Evolutionary conservation across 2,888 invertebrate genomes (phyloP).

Genomic region (Acrobasis consociella): DNA sequence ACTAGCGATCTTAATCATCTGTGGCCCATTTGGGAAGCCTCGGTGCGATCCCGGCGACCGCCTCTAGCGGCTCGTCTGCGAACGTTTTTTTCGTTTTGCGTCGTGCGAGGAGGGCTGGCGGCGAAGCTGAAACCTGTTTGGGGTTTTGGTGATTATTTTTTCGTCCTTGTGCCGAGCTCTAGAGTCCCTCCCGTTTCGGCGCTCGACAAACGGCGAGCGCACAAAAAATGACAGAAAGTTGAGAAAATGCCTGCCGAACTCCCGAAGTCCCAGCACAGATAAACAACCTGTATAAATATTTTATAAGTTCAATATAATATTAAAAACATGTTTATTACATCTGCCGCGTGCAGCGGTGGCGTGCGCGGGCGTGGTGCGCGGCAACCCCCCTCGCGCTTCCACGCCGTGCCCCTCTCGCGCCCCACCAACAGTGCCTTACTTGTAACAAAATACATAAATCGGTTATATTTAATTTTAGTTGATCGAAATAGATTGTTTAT

Average conservation of each 20-base stretch:
- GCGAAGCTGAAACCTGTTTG: conserved; percentile 68
- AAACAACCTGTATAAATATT: conserved; percentile 62
- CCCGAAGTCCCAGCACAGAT: conserved; percentile 59
- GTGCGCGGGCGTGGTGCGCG: conserved; percentile 44
- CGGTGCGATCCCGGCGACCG: conserved; percentile 48
- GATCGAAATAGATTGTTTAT: conserved; percentile 80
- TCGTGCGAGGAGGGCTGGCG: conserved; percentile 66
- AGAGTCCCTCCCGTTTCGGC: conserved; percentile 51
- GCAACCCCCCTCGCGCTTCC: conserved; percentile 60
- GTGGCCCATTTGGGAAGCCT: conserved; percentile 60
- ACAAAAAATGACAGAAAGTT: conserved; percentile 61
- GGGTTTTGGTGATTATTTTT: conserved; percentile 76
- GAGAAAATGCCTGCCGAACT: conserved; percentile 63
- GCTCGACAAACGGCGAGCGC: conserved; percentile 50
- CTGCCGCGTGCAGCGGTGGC: conserved; percentile 40
- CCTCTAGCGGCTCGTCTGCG: conserved; percentile 56
- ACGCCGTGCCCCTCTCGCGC: conserved; percentile 47
- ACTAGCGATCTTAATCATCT: conserved; percentile 55
- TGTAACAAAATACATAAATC: conserved; percentile 67
- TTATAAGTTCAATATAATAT: conserved; percentile 48
- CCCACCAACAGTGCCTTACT: conserved; percentile 74
- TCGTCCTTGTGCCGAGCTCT: conserved; percentile 59
- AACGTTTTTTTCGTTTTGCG: conserved; percentile 70
- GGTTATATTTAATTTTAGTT: conserved; percentile 81
- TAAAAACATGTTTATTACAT: conserved; percentile 56